Base-by-base conservation (phyloP, 2,797 vertebrate species). In the Cuniculus paca region DNA sequence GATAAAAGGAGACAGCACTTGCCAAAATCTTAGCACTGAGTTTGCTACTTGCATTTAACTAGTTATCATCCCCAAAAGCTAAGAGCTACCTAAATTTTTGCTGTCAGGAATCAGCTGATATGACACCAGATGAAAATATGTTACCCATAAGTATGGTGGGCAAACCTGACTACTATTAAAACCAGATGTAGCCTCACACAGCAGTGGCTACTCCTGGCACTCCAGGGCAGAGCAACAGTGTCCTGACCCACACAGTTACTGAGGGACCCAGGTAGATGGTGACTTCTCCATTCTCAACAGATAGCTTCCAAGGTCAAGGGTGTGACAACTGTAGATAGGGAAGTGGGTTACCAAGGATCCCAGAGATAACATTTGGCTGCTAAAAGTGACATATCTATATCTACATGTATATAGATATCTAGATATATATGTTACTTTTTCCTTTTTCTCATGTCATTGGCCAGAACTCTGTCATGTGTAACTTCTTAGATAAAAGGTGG, bases 61-160 rank as follows among this genome's bases (percentile, higher is more conserved):
- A 75, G 20, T 34, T n/a, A 22, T 72, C 54, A 42, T 2, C 48
- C 68, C 5, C 48, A 70, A 74, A 88, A 50, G 70, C 16, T 24
- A 75, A 56, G 24, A 26, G 61, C 48, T 20, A 42, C 58, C 34
- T 65, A 88, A 88, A 88, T 17, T 14, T 20, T 31, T 65, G 31
- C 48, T 36, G 39, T 60, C 7, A 58, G 26, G 31, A 81, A 39
- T 14, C 12, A 34, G 1, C 2, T 20, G 20, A 60, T 10, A 68
- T 19, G 14, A 45, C 9, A 22, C 2, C 11, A 0, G 36, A 60
- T n/a, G 39, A 45, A 93, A 88, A 24, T 6, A 74, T 24, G 42
- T 1, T 31, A 22, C 0, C 39, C 10, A 1, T 45, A 16, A 4
- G 2, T 36, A 31, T 26, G 2, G n/a, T 6, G 34, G 48, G 48